phyloP scores from a whole-genome alignment of 37 sponge, comb jelly and placozoan species.

The Aphrocallistes beatrix region DNA sequence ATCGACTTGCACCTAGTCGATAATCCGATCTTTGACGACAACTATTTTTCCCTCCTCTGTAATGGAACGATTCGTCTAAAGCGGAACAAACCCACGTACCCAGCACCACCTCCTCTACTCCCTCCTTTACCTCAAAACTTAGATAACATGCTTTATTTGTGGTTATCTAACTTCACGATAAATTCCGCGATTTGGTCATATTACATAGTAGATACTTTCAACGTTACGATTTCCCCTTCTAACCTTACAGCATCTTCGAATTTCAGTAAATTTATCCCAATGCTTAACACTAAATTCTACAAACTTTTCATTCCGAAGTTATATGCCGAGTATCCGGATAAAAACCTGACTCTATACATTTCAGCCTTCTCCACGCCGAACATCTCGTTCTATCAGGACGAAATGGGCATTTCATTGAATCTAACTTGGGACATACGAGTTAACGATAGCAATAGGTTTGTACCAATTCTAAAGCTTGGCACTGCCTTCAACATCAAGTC shows the following conservation, averaged over 20 bases:
- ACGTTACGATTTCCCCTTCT: neutral
- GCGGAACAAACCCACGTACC: neutral
- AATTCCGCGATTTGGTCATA: neutral
- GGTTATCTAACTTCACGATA: neutral
- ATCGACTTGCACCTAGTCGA: neutral
- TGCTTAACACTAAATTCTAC: neutral
- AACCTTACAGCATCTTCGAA: neutral
- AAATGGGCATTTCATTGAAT: neutral
- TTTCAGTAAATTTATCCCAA: neutral
- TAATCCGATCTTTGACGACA: neutral
- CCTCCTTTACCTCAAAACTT: neutral
- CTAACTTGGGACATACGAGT: neutral
- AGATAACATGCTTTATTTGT: neutral
- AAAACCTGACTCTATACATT: neutral
- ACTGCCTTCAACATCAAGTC: neutral
- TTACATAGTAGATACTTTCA: neutral
- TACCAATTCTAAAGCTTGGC: neutral
- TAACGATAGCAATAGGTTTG: neutral
- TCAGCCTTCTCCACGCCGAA: neutral
- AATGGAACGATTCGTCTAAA: neutral
- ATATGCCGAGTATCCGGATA: neutral
- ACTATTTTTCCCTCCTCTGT: neutral
- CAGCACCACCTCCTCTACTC: neutral
- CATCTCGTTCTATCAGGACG: neutral
- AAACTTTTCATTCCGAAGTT: neutral